Conservation (phyloP, 2,113 vertebrate species). For the Drymodes brunneopygia region DNA sequence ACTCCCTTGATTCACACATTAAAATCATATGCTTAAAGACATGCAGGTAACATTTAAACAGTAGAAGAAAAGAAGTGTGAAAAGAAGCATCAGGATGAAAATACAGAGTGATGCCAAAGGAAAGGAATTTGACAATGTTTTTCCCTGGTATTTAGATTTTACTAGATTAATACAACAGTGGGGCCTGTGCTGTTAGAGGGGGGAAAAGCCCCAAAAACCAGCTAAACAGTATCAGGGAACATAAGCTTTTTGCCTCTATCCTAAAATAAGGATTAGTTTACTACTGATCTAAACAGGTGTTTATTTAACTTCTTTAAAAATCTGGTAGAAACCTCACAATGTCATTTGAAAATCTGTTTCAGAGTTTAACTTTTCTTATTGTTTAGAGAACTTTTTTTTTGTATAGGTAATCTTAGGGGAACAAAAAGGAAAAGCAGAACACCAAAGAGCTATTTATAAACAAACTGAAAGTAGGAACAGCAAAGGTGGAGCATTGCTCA, state of each 20-base stretch:
- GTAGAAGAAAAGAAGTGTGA: background rate
- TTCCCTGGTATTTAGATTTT: background rate
- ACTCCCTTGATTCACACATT: background rate
- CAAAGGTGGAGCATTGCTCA: background rate
- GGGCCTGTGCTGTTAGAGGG: background rate
- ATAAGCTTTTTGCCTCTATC: background rate
- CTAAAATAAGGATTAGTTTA: background rate
- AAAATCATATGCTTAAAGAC: background rate
- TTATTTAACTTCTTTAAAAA: background rate
- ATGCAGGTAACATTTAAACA: background rate
- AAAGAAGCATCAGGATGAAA: background rate
- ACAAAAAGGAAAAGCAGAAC: background rate
- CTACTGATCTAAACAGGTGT: background rate
- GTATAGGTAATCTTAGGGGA: background rate
- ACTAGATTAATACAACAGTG: background rate
- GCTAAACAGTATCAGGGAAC: background rate
- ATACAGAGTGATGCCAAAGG: background rate
- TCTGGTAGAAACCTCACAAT: background rate
- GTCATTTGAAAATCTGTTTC: background rate
- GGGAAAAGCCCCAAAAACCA: background rate
- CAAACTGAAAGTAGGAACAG: background rate
- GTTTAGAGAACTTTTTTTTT: background rate
- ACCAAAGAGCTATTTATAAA: background rate
- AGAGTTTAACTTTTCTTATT: background rate
- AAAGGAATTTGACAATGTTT: background rate